Base-by-base conservation (phyloP, 1,140 invertebrate species). In the Uloborus diversus region DNA sequence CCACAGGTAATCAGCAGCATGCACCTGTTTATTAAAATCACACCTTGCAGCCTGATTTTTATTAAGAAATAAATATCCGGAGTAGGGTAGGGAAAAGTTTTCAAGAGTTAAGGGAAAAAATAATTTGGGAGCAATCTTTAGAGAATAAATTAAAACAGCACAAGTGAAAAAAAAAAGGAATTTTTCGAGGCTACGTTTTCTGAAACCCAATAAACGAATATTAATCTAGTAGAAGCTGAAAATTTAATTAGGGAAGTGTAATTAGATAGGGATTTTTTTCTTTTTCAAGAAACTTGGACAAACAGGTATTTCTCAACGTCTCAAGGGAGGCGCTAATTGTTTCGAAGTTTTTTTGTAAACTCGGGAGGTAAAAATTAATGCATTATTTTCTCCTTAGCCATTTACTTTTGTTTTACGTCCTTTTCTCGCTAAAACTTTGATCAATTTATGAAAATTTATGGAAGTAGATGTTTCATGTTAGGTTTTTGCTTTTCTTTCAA, bases 1-100 rank as follows among this genome's bases (percentile, higher is more conserved):
- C 71, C 73, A 47, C 73, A 78, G 51, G 61, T 78, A 66, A 73
- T 73, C 25, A 49, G 35, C 33, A 61, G 47, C 33, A 49, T 27
- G 37, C 37, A 66, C 73, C 62, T 78, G 73, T 65, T 78, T 78
- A 78, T 78, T 78, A 78, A 78, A 66, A 78, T 78, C 61, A 56
- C 61, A 56, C 73, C 62, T 66, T 23, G 30, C 27, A 32, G 25
- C 23, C 20, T 20, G 27, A 35, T 56, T 20, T 61, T 13, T 71
- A 51, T 75, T 32, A 75, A 75, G 59, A 57, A 65, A 65, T 65
- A 73, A 61, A 73, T 73, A 73, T 73, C 56, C 57, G 23, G 9
- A 66, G 23, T 49, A 25, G 68, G 53, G 32, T 30, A 73, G 69
- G 61, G 32, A 61, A 73, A 59, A 73, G 14, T 13, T 14, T 30